phyloP scores from a whole-genome alignment of 2,113 vertebrate species.

The Salvelinus fontinalis region DNA sequence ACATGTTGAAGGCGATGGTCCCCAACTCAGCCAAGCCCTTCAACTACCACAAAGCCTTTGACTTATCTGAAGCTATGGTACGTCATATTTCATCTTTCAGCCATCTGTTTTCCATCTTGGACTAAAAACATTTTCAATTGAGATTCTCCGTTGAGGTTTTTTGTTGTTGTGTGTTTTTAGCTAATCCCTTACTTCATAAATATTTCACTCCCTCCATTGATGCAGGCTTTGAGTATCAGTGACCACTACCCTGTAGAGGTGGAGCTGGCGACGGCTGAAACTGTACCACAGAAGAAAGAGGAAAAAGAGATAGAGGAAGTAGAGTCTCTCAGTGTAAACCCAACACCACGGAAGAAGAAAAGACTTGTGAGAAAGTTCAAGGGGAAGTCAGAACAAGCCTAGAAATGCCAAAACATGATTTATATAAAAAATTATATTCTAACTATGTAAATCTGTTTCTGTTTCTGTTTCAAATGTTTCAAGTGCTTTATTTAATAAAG shows the following conservation, averaged over 20 bases:
- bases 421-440: background rate
- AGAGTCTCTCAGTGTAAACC: background rate
- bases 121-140: too few relatives aligned
- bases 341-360: background rate
- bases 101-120: background rate
- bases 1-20: conserved; percentile 54
- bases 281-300: conserved; percentile 11
- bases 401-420: background rate
- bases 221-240: conserved; percentile 61
- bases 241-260: conserved; percentile 75
- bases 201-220: background rate
- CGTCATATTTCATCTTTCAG: background rate
- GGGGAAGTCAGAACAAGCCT: background rate
- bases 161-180: too few relatives aligned
- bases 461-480: too few relatives aligned
- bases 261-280: conserved; percentile 44
- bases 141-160: background rate
- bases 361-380: background rate
- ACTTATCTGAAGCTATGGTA: conserved; percentile 48
- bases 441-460: background rate
- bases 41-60: conserved; percentile 71
- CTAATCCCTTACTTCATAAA: background rate
- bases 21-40: conserved; percentile 69
- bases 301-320: too few relatives aligned
- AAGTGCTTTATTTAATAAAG: too few relatives aligned